phyloP scores from a whole-genome alignment of 2,113 vertebrate species.

The Aramus guarauna region DNA sequence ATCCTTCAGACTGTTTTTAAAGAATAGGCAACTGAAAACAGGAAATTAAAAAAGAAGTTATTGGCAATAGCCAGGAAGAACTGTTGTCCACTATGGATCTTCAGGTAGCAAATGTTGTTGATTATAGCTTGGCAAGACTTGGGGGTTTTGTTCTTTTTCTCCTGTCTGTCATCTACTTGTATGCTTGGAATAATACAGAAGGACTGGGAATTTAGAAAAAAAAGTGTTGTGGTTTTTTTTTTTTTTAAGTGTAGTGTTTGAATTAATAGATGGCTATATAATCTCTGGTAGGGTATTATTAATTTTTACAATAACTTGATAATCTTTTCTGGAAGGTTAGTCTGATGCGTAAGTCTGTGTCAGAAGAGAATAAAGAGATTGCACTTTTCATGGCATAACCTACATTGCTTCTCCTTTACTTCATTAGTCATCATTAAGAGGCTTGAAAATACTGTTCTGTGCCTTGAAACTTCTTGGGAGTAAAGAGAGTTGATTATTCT shows the following conservation, averaged over 20 bases:
- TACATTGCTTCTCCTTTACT: neutral
- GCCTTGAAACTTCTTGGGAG: neutral
- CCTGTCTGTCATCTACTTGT: fast-evolving
- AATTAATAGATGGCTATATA: neutral
- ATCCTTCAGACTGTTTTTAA: neutral
- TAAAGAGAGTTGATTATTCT: neutral
- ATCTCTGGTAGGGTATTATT: neutral
- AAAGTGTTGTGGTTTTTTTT: too few species aligned
- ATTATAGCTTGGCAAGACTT: neutral
- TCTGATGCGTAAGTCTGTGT: neutral
- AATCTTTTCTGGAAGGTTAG: neutral
- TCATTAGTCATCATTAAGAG: neutral
- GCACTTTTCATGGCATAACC: neutral
- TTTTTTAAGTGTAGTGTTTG: fast-evolving
- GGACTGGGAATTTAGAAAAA: neutral
- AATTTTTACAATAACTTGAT: neutral
- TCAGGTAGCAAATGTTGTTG: neutral
- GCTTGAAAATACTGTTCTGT: neutral
- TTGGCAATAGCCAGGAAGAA: neutral
- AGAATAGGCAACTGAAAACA: neutral
- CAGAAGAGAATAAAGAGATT: neutral
- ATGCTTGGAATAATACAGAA: neutral
- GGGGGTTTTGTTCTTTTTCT: neutral
- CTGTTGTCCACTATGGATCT: neutral
- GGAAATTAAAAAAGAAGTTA: neutral